Conservation (phyloP, 1,140 invertebrate species). For the Penaeus japonicus region DNA sequence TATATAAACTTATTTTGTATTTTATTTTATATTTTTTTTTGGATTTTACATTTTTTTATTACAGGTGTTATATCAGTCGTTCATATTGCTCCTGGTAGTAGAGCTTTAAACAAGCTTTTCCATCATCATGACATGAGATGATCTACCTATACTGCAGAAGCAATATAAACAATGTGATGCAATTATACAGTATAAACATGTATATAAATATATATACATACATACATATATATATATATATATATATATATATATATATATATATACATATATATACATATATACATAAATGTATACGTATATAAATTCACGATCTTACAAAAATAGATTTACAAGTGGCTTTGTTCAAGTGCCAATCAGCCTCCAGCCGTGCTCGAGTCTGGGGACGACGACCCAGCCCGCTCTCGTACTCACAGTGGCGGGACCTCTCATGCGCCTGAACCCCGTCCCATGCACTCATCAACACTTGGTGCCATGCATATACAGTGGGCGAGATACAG, state of each 20-base stretch:
- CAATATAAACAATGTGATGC: neutral
- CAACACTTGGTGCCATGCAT: no score
- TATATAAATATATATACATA: constrained; percentile 28
- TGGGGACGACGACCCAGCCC: neutral
- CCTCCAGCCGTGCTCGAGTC: neutral
- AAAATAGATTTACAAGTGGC: constrained; percentile 10
- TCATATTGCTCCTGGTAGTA: no score
- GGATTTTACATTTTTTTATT: no score
- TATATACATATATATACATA: constrained; percentile 25
- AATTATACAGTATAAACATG: neutral
- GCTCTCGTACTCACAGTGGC: no score
- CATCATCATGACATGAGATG: neutral
- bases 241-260: constrained; percentile 21
- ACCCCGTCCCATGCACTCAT: no score
- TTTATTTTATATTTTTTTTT: no score
- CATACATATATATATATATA: constrained; percentile 3
- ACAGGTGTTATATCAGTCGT: no score
- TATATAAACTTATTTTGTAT: no score
- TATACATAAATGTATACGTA: constrained; percentile 34
- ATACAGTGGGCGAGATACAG: no score
- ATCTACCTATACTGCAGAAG: neutral
- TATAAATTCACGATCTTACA: constrained; percentile 26
- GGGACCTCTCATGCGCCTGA: no score
- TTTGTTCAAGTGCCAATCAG: neutral
- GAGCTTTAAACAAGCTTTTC: no score